A percentile compares a stretch with the other conserved stretches of the same genome.
phyloP scores from a whole-genome alignment of 2,888 invertebrate genomes.

The Amphipyra berbera region DNA sequence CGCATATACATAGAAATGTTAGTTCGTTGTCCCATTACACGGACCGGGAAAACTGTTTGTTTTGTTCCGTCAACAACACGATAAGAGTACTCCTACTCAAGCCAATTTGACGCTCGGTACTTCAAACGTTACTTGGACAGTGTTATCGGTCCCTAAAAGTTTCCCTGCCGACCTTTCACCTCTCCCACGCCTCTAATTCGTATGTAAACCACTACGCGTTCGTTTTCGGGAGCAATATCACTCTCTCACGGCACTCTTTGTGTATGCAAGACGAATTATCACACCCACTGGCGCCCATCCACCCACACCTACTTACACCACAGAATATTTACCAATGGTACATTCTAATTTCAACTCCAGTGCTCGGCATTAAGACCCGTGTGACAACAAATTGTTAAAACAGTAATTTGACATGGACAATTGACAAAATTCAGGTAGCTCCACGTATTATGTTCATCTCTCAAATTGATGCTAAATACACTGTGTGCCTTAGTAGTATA shows the following conservation, averaged over 20 bases:
- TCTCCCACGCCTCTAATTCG: conserved; percentile 85
- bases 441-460: conserved; percentile 66
- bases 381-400: conserved; percentile 64
- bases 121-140: conserved; percentile 62
- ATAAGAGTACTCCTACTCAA: conserved; percentile 33
- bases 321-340: conserved; percentile 67
- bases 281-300: conserved; percentile 85
- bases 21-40: conserved; percentile 11
- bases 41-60: conserved; percentile 38
- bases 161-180: conserved; percentile 81
- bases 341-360: conserved; percentile 74
- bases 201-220: conserved; percentile 77
- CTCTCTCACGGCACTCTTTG: conserved; percentile 86
- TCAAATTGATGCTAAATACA: conserved; percentile 78
- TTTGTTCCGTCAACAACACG: conserved; percentile 47
- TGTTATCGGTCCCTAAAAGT: conserved; percentile 64
- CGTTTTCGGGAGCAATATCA: conserved; percentile 83
- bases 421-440: conserved; percentile 81
- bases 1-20: conserved; percentile 17
- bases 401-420: conserved; percentile 74
- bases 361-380: conserved; percentile 67
- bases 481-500: conserved; percentile 72
- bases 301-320: conserved; percentile 73
- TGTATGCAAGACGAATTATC: conserved; percentile 87
- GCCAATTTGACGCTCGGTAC: conserved; percentile 56